Conservation (phyloP, 2,888 invertebrate genomes). For the Rhamnusium bicolor region DNA sequence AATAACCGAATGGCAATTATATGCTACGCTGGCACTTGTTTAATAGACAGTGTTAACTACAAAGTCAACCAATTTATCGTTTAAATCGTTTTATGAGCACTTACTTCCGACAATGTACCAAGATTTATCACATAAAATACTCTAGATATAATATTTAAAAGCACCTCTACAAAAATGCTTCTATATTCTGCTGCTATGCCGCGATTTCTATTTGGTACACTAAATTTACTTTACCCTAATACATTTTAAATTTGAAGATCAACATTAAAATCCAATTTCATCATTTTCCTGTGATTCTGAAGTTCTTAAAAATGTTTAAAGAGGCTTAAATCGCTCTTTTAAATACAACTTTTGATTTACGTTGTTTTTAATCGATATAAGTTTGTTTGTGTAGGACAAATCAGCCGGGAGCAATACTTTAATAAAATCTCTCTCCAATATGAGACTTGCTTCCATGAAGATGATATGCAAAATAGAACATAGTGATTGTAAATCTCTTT, state of each 20-base stretch:
- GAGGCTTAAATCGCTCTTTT: not conserved
- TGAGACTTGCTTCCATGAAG: too few species aligned
- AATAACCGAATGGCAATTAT: not conserved
- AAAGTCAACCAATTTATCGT: slow-evolving; percentile 19
- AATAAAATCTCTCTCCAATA: not conserved
- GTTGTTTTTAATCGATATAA: not conserved
- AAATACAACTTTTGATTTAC: not conserved
- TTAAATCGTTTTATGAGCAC: slow-evolving; percentile 20
- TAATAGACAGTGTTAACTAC: not conserved
- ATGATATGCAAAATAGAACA: too few species aligned
- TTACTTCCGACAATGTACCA: slow-evolving; percentile 25
- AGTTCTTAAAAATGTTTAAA: not conserved
- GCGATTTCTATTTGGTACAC: not conserved
- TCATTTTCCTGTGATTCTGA: not conserved
- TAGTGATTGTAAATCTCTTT: too few species aligned
- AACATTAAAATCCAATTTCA: slow-evolving; percentile 25
- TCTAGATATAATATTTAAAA: slow-evolving; percentile 14
- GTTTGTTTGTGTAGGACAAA: not conserved
- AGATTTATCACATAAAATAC: slow-evolving; percentile 24
- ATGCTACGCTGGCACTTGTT: not conserved
- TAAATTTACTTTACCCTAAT: not conserved
- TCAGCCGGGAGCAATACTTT: not conserved
- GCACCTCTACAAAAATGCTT: not conserved
- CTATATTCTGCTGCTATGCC: not conserved
- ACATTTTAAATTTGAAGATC: slow-evolving; percentile 24